Evolutionary conservation across 1,140 invertebrate genomes (phyloP), one percentile per base, ranked within the genome.

Genomic region (Pogonognathellus flavescens): DNA sequence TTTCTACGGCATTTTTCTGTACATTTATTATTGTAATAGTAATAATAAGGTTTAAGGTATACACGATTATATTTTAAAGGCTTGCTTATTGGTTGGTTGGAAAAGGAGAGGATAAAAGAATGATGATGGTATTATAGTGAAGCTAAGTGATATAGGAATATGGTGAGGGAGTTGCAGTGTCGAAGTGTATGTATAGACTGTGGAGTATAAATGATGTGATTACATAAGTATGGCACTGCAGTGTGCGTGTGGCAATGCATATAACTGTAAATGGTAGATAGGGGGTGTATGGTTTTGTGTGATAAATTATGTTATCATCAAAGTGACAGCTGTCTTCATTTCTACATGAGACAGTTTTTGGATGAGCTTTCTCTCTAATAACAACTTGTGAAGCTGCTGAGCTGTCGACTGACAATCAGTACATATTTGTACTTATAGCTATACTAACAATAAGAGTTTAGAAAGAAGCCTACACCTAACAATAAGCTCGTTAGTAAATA

Each of bases 281-380:
- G 70, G 66, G 70, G 49, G n/a, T 53, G 25, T 55, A 81, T 81
- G 60, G 62, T 55, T 84, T 72, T 53, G 20, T 80, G 31, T 84
- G 84, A 84, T 84, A 84, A 84, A 84, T 84, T 84, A 84, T 49
- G 55, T 80, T 84, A 84, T 84, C 84, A 84, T 80, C 66, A 84
- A 59, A 76, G 25, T 84, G 84, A 84, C 84, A 80, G 70, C 70
- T 80, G 84, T 84, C 84, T 76, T 84, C 66, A 80, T 84, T 84
- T 57, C 62, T 52, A 20, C 59, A 60, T 72, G 16, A 57, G 49
- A 81, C 80, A 81, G 80, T 81, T 81, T 81, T 57, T 31, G 53
- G 82, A 83, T 55, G 52, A 55, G 52, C 55, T 59, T 81, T 81
- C 55, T 81, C 80, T 81, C 80, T 41, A 76, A 50, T 76, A 76